A percentile compares a stretch with the other conserved stretches of the same genome.
phyloP scores from a whole-genome alignment of 1,140 invertebrate genomes.

The Gonatopus flavifemur region DNA sequence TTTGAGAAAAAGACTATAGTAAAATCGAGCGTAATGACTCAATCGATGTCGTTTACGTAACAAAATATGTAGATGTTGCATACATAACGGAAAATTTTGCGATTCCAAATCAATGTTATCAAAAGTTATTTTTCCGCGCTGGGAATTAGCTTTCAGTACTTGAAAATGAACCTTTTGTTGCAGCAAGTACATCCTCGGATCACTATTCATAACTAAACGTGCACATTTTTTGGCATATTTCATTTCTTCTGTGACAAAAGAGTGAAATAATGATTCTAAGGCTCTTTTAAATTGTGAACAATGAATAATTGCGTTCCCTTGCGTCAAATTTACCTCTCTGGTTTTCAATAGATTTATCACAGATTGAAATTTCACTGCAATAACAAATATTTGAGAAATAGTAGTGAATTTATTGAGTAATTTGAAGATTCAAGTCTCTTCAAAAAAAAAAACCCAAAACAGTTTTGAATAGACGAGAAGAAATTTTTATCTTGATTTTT shows the following conservation, averaged over 20 bases:
- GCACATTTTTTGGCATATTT: slow-evolving; percentile 32
- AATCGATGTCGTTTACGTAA: slow-evolving; percentile 70
- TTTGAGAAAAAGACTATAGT: slow-evolving; percentile 72
- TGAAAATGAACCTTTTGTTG: slow-evolving; percentile 35
- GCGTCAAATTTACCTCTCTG: slow-evolving; percentile 55
- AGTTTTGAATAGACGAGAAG: too few species aligned
- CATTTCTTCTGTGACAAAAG: slow-evolving; percentile 51
- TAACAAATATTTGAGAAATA: slow-evolving; percentile 30
- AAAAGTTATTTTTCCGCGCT: slow-evolving; percentile 38
- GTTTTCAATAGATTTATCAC: slow-evolving; percentile 57
- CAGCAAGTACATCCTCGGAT: slow-evolving; percentile 56
- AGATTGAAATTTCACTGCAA: slow-evolving; percentile 58
- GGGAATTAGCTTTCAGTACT: slow-evolving; percentile 33
- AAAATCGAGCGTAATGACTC: slow-evolving; percentile 71
- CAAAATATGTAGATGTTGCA: slow-evolving; percentile 69
- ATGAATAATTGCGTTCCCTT: slow-evolving; percentile 56
- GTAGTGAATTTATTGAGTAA: slow-evolving; percentile 34
- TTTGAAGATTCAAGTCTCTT: too few species aligned
- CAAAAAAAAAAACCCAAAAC: too few species aligned
- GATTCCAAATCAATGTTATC: slow-evolving; percentile 59
- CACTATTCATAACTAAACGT: slow-evolving; percentile 36
- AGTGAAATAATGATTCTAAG: slow-evolving; percentile 56
- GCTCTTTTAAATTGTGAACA: slow-evolving; percentile 63
- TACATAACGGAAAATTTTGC: slow-evolving; percentile 73
- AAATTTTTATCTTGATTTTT: too few species aligned